Base-by-base conservation (phyloP, 92 coral and sea anemone genomes). In the Porites lobata region DNA sequence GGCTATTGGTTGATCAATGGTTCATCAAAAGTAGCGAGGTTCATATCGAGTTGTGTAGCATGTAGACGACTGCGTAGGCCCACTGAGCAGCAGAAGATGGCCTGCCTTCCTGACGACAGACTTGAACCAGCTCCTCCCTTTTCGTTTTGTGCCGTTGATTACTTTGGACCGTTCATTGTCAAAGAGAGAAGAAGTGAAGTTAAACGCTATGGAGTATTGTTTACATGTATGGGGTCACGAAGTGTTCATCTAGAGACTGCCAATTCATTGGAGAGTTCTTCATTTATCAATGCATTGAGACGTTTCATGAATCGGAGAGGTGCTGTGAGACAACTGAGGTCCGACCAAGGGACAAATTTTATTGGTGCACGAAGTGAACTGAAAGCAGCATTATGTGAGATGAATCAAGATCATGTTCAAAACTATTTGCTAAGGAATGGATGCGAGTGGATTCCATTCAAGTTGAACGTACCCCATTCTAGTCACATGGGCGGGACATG, bases 401-500 rank as follows among this genome's bases (percentile, higher is more conserved):
- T 80, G 85, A 52, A 80, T 59, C 85, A 80, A 80, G 61, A 80
- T 47, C 75, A 3, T 17, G 75, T 80, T 64, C 71, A 80, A 9
- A 63, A 64, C 10, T 80, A 80, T 65, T 69, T 80, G n/a, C 63
- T 80, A 22, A 69, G 62, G 85, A 80, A 63, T 63, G 58, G 32
- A 10, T 64, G 74, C 50, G 21, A 72, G 77, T 80, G 85, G 75
- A 64, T 80, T 57, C 71, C 85, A 51, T 65, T 80, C 85, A 59
- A 80, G 13, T 62, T 80, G 74, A 81, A 83, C 22, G 20, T 83
- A 7, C 47, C 69, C 59, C 83, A 88, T 82, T 82, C 74, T 57
- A 88, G 91, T 26, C 91, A 87, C n/a, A 87, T 87, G 91, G 91
- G 81, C 43, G 79, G 90, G 0, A 69, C 65, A 19, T 77, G 90